phyloP scores from a whole-genome alignment of 2,113 vertebrate species.

The Eublepharis macularius region DNA sequence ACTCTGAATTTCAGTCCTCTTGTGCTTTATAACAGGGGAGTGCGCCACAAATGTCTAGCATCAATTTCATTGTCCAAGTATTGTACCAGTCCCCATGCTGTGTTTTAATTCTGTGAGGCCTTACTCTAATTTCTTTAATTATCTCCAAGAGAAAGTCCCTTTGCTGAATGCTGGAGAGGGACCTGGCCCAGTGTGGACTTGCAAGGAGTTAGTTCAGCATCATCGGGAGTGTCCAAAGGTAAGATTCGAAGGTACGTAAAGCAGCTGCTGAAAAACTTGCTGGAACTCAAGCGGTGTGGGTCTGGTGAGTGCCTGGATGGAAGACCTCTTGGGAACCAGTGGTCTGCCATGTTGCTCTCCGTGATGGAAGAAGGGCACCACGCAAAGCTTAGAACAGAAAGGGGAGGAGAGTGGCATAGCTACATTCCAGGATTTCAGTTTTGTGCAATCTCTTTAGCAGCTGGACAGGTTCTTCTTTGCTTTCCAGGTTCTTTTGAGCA shows the following conservation, averaged over 20 bases:
- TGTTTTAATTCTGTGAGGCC: not conserved
- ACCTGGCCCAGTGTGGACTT: not conserved
- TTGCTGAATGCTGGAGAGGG: not conserved
- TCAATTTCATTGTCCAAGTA: not conserved
- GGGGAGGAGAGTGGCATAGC: not conserved
- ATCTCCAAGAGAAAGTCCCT: not conserved
- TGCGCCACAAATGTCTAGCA: not conserved
- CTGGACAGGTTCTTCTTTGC: not conserved
- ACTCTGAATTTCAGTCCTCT: too few species aligned
- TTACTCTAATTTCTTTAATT: not conserved
- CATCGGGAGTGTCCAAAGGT: not conserved
- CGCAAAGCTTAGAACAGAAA: too few species aligned
- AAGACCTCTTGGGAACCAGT: too few species aligned
- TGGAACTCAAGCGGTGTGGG: too few species aligned
- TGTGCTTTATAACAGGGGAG: too few species aligned
- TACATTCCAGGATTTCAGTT: too few species aligned
- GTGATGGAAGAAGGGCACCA: too few species aligned
- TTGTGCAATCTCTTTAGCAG: not conserved
- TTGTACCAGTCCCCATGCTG: not conserved
- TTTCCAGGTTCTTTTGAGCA: not conserved
- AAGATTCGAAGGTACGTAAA: too few species aligned
- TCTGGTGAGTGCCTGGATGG: too few species aligned
- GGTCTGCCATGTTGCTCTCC: too few species aligned
- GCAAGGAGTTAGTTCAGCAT: not conserved
- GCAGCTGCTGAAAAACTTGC: too few species aligned